Evolutionary conservation across 1,140 invertebrate species (phyloP), one percentile per base, ranked within the genome.

Genomic region (Chironomus tepperi): DNA sequence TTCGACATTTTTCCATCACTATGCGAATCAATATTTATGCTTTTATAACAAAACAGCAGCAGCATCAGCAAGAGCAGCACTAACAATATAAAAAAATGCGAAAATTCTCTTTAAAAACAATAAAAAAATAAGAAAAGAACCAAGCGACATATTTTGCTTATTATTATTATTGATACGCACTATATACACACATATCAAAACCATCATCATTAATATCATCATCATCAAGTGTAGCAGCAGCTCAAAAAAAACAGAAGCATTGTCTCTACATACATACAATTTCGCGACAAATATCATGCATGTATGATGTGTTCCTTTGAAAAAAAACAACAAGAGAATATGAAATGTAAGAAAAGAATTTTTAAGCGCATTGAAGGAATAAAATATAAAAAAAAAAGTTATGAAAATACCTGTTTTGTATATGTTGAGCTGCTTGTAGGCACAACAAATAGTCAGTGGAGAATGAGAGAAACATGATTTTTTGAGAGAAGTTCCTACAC

Each of bases 141-240:
- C 24, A 34, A 57, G n/a, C 47, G 47, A 57, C 47, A 57, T 57
- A 57, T n/a, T 57, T 57, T 57, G 10, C 47, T 57, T 57, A n/a
- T 57, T 57, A 57, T 57, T 57, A 57, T 57, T 57, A 57, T 57
- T 57, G 47, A 57, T 57, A 57, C 47, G 47, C 47, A 57, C 47
- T n/a, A 57, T 34, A 34, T 57, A 57, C 47, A 57, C 10, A 57
- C 12, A 57, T 57, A 57, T 57, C 47, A 57, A 57, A 12, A 57
- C n/a, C 47, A 57, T 57, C 47, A 57, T 47, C 43, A 47, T 34
- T 34, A 34, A 34, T 34, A 34, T 57, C 47, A 57, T 57, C 47
- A 57, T 57, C n/a, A n/a, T 57, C 47, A 57, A n/a, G 47, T 57
- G n/a, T 57, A n/a, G 47, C 47, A 57, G n/a, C 47, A n/a, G 12